A percentile compares a stretch with the other conserved stretches of the same genome.
phyloP scores from a whole-genome alignment of 2,888 invertebrate species.

The Agriotes lineatus region DNA sequence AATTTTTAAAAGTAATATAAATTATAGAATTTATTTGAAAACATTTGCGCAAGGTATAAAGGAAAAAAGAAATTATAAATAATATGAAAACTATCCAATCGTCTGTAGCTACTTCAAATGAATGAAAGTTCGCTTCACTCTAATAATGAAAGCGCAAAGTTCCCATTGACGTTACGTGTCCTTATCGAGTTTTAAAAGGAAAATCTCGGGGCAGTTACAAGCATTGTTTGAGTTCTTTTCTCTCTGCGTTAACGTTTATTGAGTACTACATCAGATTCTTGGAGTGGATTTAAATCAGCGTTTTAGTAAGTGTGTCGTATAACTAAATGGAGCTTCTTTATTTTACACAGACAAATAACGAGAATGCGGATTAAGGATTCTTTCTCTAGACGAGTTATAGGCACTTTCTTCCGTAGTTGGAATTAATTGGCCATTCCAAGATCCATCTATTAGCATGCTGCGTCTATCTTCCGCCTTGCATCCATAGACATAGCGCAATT shows the following conservation, averaged over 20 bases:
- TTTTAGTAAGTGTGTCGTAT: slow-evolving; percentile 52
- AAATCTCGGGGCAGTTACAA: neutral
- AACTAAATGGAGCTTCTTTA: slow-evolving; percentile 53
- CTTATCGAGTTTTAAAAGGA: neutral
- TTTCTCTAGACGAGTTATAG: slow-evolving; percentile 57
- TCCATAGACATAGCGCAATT: slow-evolving; percentile 43
- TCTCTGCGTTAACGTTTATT: neutral
- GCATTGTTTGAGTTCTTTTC: neutral
- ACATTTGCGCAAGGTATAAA: no score
- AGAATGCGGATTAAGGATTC: slow-evolving; percentile 57
- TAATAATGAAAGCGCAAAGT: no score
- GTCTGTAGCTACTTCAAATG: no score
- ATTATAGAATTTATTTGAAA: no score
- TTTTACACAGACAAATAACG: slow-evolving; percentile 55
- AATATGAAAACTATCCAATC: no score
- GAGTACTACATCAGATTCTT: neutral
- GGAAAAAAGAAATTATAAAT: no score
- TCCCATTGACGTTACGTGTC: neutral
- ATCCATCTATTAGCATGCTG: slow-evolving; percentile 55
- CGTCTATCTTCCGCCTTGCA: slow-evolving; percentile 46
- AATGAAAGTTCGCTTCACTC: no score
- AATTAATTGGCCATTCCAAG: slow-evolving; percentile 57
- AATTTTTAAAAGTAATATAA: no score
- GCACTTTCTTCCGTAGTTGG: slow-evolving; percentile 56
- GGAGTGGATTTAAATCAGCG: slow-evolving; percentile 50